Evolutionary conservation across 2,888 invertebrate species (phyloP).

Genomic region (Caenorhabditis japonica): DNA sequence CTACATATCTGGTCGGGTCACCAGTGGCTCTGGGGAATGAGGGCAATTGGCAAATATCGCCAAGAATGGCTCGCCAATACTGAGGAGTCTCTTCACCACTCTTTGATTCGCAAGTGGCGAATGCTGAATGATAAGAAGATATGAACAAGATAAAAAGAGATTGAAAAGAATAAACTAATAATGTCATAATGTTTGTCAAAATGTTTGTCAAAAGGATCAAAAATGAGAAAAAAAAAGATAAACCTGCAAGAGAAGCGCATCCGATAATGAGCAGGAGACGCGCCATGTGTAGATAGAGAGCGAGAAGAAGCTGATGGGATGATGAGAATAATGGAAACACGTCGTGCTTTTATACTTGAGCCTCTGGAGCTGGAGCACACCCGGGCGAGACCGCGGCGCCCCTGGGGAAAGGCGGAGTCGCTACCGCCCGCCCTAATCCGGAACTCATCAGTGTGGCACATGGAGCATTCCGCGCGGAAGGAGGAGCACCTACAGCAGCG

Average conservation of each 20-base stretch:
- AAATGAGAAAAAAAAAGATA: conserved; percentile 19
- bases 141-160: background rate
- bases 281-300: conserved; percentile 40
- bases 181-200: background rate
- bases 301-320: conserved; percentile 53
- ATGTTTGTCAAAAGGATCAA: background rate
- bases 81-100: conserved; percentile 69
- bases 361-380: conserved; percentile 35
- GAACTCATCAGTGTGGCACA: conserved; percentile 49
- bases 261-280: conserved; percentile 51
- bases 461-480: conserved; percentile 42
- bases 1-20: conserved; percentile 73
- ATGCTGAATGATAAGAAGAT: conserved; percentile 37
- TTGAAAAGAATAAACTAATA: conserved; percentile 8
- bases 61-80: conserved; percentile 75
- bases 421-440: conserved; percentile 50
- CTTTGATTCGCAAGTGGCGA: conserved; percentile 61
- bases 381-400: conserved; percentile 43
- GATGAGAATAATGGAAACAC: conserved; percentile 39
- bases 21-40: conserved; percentile 73
- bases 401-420: conserved; percentile 22
- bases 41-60: conserved; percentile 76
- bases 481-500: conserved; percentile 9
- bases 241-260: conserved; percentile 51
- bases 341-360: conserved; percentile 48